Percentiles rank a stretch among this genome's conserved stretches.
phyloP scores from a whole-genome alignment of 2,113 vertebrate species.

The Acrocephalus arundinaceus region DNA sequence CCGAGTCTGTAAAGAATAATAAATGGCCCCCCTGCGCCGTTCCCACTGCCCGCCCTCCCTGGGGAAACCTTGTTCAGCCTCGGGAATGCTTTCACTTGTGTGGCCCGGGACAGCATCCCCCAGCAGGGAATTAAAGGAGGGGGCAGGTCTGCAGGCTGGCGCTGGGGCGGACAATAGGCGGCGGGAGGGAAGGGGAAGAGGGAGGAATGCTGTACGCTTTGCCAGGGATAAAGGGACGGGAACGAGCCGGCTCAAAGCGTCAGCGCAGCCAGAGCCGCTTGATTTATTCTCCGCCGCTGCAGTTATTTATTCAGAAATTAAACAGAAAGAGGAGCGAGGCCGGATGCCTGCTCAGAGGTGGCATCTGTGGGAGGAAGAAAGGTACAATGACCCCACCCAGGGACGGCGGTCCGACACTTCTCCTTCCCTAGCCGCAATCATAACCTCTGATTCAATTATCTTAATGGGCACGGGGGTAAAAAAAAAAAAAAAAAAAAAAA shows the following conservation, averaged over 20 bases:
- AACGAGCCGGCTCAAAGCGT: not conserved
- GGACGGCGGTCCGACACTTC: not conserved
- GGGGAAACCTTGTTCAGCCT: not conserved
- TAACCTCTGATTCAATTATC: conserved; percentile 33
- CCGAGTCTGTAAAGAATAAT: not conserved
- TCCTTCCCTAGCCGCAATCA: not conserved
- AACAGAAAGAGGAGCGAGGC: not conserved
- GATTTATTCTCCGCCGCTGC: not conserved
- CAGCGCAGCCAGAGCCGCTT: not conserved
- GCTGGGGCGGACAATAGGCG: not conserved
- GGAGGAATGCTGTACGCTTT: not conserved
- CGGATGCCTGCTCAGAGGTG: conserved; percentile 1
- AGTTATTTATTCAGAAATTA: conserved; percentile 53
- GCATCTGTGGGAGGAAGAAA: conserved; percentile 22
- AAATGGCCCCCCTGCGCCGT: not conserved
- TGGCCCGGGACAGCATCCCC: not conserved
- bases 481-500: no score
- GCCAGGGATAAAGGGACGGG: not conserved
- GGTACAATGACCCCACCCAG: not conserved
- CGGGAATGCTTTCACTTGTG: not conserved
- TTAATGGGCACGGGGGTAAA: not conserved
- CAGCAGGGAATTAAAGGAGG: not conserved
- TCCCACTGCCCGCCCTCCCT: not conserved
- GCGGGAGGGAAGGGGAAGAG: not conserved
- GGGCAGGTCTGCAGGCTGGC: not conserved